Evolutionary conservation across 1,140 invertebrate species (phyloP).

Genomic region (Campoletis sonorensis): DNA sequence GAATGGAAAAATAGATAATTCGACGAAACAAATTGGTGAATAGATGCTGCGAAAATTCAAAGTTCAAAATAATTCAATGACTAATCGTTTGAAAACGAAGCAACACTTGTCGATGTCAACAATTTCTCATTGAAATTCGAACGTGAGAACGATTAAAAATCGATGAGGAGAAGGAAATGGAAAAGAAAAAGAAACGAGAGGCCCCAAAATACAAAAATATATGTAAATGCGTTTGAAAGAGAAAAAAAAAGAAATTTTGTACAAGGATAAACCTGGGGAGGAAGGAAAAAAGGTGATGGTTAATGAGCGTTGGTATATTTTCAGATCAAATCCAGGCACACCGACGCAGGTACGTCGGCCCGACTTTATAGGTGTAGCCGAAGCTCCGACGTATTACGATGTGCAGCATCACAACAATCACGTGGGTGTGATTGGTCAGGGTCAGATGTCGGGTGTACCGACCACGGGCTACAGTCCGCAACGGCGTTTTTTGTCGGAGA

Average conservation of each 20-base stretch:
- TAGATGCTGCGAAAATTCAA: no score
- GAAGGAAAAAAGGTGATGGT: conserved; percentile 12
- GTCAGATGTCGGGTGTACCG: conserved; percentile 49
- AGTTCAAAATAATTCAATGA: no score
- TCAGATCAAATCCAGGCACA: conserved; percentile 92
- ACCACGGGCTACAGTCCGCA: conserved; percentile 82
- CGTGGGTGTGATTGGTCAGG: conserved; percentile 58
- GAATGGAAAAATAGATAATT: no score
- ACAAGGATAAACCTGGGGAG: not conserved
- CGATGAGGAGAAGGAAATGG: not conserved
- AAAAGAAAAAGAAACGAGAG: not conserved
- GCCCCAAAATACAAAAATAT: not conserved
- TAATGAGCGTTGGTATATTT: conserved; percentile 55
- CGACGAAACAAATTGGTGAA: no score
- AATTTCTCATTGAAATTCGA: no score
- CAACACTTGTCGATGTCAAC: no score
- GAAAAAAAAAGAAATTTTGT: not conserved
- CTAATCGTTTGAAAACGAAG: no score
- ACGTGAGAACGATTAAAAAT: no score
- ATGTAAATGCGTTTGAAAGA: not conserved
- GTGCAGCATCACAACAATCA: conserved; percentile 65
- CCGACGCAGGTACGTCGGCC: conserved; percentile 90
- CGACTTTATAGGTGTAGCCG: conserved; percentile 88
- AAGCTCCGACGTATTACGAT: conserved; percentile 77
- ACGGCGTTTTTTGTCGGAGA: conserved; percentile 89